A percentile compares a stretch with the other conserved stretches of the same genome.
These are phyloP conservation scores for Diplodus puntazzo DNA, from an alignment of 2,797 vertebrate genomes.

Conservation along the genomic window DNA sequence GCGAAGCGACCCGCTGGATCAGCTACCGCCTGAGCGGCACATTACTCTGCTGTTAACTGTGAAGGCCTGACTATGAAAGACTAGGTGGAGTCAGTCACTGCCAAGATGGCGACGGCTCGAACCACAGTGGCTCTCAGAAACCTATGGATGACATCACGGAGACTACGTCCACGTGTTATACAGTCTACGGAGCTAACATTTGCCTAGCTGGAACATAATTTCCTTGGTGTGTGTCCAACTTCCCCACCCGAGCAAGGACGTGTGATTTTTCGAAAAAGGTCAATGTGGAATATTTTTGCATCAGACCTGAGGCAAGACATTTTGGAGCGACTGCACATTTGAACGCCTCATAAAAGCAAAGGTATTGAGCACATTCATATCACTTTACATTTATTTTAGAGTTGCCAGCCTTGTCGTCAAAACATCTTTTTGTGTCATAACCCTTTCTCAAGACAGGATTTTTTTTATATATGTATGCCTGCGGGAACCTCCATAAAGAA, in stretches of 20 bases:
- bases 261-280: slow-evolving; percentile 14
- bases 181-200: too few species aligned
- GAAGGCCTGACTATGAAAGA: too few species aligned
- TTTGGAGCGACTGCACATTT: slow-evolving; percentile 21
- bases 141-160: too few species aligned
- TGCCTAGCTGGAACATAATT: neutral
- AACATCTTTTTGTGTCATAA: slow-evolving; percentile 21
- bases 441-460: neutral
- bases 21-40: too few species aligned
- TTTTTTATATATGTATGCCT: neutral
- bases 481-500: neutral
- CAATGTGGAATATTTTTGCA: slow-evolving; percentile 14
- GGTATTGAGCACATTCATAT: slow-evolving; percentile 16
- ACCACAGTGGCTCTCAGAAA: too few species aligned
- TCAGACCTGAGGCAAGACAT: slow-evolving; percentile 24
- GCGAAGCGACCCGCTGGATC: too few species aligned
- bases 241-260: neutral
- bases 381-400: slow-evolving; percentile 7
- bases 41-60: too few species aligned
- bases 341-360: slow-evolving; percentile 36
- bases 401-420: neutral
- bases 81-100: too few species aligned
- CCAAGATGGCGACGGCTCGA: too few species aligned
- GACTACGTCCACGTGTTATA: too few species aligned
- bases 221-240: slow-evolving; percentile 1